Conservation (phyloP, 2,888 invertebrate species). For the Andrena chrysosceles region DNA sequence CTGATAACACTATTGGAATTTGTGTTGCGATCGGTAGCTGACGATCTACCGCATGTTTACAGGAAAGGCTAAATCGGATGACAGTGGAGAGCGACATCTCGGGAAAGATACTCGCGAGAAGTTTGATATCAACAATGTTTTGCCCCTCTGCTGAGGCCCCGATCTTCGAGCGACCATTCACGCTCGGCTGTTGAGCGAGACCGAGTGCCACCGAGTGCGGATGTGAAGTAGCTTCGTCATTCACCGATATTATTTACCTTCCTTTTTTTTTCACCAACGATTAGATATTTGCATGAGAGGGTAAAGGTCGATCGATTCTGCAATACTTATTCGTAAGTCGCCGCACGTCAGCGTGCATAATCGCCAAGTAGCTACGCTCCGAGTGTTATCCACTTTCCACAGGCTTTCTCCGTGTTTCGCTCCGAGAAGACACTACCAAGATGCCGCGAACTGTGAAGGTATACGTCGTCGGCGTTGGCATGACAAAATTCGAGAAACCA, state of each 20-base stretch:
- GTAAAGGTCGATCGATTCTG: conserved; percentile 51
- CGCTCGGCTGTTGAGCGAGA: not conserved
- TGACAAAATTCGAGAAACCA: conserved; percentile 99
- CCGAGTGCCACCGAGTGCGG: not conserved
- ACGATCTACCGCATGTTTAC: not conserved
- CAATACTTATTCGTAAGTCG: conserved; percentile 1
- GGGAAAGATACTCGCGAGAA: not conserved
- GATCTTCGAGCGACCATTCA: conserved; percentile 14
- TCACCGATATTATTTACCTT: not conserved
- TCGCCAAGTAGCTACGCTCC: no score
- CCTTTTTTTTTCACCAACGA: conserved; percentile 7
- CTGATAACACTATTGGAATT: not conserved
- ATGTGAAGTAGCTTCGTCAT: conserved; percentile 54
- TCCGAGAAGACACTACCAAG: conserved; percentile 40
- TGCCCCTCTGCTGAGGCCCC: not conserved
- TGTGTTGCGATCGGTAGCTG: not conserved
- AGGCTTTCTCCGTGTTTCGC: not conserved
- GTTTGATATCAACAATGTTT: not conserved
- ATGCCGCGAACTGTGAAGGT: conserved; percentile 86
- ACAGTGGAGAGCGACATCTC: conserved; percentile 35
- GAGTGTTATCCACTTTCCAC: not conserved
- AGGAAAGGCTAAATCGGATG: not conserved
- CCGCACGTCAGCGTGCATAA: not conserved
- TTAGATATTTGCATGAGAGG: conserved; percentile 29
- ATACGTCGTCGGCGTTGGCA: conserved; percentile 97